Evolutionary conservation across 2,888 invertebrate species (phyloP), one percentile per base, ranked within the genome.

Genomic region (Orgyia antiqua): DNA sequence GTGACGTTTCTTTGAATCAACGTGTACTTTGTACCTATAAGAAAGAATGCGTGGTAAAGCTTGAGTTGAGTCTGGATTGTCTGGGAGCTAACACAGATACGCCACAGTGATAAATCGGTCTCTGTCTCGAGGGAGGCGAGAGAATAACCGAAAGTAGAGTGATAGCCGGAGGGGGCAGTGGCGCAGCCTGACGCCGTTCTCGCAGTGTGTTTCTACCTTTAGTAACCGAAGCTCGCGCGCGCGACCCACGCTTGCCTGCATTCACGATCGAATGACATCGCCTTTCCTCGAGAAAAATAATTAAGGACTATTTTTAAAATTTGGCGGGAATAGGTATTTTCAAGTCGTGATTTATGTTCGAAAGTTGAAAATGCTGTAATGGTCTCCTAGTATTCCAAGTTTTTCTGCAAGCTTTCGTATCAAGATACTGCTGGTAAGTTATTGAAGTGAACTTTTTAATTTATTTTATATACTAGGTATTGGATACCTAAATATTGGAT

Each of bases 121-220:
- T 66, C 43, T 46, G 68, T 68, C 71, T 76, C 74, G 47, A 50
- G 79, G 78, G 82, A 78, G 72, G 68, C 59, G 62, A 75, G 63
- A 63, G 68, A 64, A 68, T 61, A 67, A 70, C 75, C 72, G 74
- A 83, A 79, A 82, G 82, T 78, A 71, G 75, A 74, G 72, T 75
- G 71, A 74, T 72, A 71, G 69, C 69, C 68, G 73, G 75, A 62
- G 74, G 75, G 75, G 78, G 72, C 65, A 63, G 48, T 55, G 50
- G 60, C 63, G 69, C 69, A 65, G 66, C 51, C 54, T 55, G 55
- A 52, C 51, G 51, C 37, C 55, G 50, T 37, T 54, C 68, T 65
- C 64, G 51, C 79, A 83, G 83, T 83, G 73, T 72, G 58, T 68
- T 58, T 65, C 68, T 62, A 75, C 66, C 73, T 69, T 72, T 73